Base-by-base conservation (phyloP, 2,797 vertebrate species). In the Synaphobranchus kaupii region DNA sequence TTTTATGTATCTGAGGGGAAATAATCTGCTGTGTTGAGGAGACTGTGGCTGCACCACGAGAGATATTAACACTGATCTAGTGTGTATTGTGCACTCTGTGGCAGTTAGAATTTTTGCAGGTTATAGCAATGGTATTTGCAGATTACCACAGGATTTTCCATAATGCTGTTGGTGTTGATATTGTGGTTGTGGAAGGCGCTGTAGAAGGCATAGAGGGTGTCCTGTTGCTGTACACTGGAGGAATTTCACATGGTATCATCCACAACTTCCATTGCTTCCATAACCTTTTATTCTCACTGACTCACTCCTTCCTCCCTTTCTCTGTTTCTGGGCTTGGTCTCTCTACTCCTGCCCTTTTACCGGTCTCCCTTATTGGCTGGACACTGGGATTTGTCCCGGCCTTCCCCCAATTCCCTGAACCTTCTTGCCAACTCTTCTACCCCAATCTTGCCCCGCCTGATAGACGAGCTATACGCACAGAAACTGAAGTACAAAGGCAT, bases 401-500 rank as follows among this genome's bases (percentile, higher is more conserved):
- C 91, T 89, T 63, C 66, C 89, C 91, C 90, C 90, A n/a, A 39
- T 48, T 71, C 82, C 84, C 17, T 56, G 31, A 68, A 25, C 68
- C 28, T 44, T 84, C 63, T 20, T 78, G 47, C 56, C 31, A 6
- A 2, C 39, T 31, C 25, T 68, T 48, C 22, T 71, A 0, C 85
- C 76, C 56, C 80, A 22, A 4, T 94, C 89, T 85, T 91, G 91
- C 93, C 94, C 92, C 89, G 56, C 44, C 92, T 93, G 89, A 89
- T 96, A 99, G 98, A 99, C 94, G 98, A 99, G 96, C 95, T 99
- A 91, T 99, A 99, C 90, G 96, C 98, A 95, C 98, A 99, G 97
- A 99, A 99, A 96, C 97, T 99, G 96, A 99, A 98, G 97, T 98
- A 98, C 97, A 99, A 99, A 96, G 98, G 98, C 96, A 99, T 99